Base-by-base conservation (phyloP, 2,113 vertebrate species). In the Symphodus melops region DNA sequence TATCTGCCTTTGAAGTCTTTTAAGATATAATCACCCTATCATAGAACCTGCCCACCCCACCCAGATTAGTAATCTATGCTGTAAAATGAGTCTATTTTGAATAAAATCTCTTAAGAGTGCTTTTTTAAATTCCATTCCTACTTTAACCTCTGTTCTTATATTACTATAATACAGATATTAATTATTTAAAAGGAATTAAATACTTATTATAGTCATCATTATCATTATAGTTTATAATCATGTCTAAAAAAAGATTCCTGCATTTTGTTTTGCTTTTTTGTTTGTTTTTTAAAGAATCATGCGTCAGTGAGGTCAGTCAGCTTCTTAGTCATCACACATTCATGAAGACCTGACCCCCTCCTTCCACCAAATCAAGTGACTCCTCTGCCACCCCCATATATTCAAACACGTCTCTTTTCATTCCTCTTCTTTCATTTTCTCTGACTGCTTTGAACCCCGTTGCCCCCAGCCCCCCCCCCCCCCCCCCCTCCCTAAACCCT, bases 351-450 rank as follows among this genome's bases (percentile, higher is more conserved):
- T 58, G 28, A 85, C 44, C 66, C 19, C 54, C 52, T 20, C 62
- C 62, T 13, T 39, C 52, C 55, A 52, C 69, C 55, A 52, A 67
- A 61, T 66, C 66, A 33, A 53, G 36, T 28, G 6, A 57, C 68
- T 48, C 52, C 21, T 9, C 39, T 9, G 3, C 0, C 37, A 49
- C 21, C 21, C 12, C 62, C 52, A 52, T 54, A 75, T 62, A 66
- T 81, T 64, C 54, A 75, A 55, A 82, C 61, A 71, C 61, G 46
- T 54, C 59, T 64, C 58, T 69, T 58, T 53, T 66, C 72, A 58
- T 63, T 57, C 42, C 28, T 37, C 36, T 48, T 62, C 37, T 44
- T 71, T 81, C 51, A 33, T 64, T 62, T 82, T 55, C 60, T 60
- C 72, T 79, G 36, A 67, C 42, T 80, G 51, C 52, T 74, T 53